Percentiles rank a stretch among this genome's conserved stretches.
Conservation (phyloP, 2,888 invertebrate species). For the Ceraclea dissimilis region DNA sequence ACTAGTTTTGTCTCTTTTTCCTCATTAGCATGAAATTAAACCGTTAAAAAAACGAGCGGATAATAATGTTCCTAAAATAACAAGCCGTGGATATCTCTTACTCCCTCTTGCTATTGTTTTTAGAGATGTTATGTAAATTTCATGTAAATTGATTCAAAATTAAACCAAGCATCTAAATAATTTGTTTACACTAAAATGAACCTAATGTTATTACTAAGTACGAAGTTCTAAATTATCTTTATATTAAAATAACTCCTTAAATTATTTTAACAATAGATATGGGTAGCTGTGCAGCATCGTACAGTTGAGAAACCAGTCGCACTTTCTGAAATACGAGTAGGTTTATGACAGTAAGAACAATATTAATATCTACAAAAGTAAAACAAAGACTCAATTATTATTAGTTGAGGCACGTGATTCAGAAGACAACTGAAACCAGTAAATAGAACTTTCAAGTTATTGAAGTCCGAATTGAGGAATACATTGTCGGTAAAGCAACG, state of each 20-base stretch:
- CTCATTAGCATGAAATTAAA: neutral
- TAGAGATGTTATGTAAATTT: neutral
- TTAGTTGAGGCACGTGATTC: too few species aligned
- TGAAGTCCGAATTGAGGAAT: too few species aligned
- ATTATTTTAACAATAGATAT: too few species aligned
- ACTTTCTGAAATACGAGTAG: too few species aligned
- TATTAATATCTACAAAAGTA: too few species aligned
- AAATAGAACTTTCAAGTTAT: too few species aligned
- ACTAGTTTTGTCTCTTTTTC: neutral
- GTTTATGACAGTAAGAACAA: too few species aligned
- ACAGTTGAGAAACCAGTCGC: too few species aligned
- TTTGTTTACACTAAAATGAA: conserved; percentile 4
- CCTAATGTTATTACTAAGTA: neutral
- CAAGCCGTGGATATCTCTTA: neutral
- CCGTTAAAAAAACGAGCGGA: neutral
- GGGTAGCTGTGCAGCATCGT: too few species aligned
- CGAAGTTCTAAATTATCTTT: neutral
- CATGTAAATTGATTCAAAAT: conserved; percentile 1
- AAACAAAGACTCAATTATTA: too few species aligned
- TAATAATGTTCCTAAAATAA: neutral
- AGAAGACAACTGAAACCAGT: too few species aligned
- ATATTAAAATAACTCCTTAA: neutral
- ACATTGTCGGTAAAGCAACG: too few species aligned
- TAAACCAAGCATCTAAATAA: neutral
- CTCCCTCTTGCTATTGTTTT: neutral